phyloP scores from a whole-genome alignment of 53 echinoderm and acorn worm species.

The Patiria pectinifera region DNA sequence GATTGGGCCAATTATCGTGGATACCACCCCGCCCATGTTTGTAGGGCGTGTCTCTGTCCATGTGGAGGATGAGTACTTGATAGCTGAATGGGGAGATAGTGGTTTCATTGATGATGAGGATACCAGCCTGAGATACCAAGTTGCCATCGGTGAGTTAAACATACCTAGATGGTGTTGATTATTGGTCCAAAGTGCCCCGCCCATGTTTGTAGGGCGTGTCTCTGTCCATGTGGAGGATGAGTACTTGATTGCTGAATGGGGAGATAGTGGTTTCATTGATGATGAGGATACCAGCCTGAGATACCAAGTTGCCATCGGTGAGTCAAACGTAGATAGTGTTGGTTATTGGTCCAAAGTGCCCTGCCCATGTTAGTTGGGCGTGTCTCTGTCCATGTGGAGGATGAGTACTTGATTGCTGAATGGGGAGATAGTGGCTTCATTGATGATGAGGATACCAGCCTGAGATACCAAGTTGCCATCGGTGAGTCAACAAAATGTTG shows the following conservation, averaged over 20 bases:
- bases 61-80: neutral
- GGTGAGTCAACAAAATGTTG: neutral
- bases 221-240: too few relatives aligned
- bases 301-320: constrained; percentile 5
- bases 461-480: constrained; percentile 6
- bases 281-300: too few relatives aligned
- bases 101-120: constrained; percentile 13
- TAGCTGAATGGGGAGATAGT: neutral
- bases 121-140: constrained; percentile 14
- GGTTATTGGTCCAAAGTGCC: neutral
- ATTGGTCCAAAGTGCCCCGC: too few relatives aligned
- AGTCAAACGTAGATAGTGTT: too few relatives aligned
- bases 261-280: neutral
- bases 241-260: constrained; percentile 14
- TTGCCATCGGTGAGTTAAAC: constrained; percentile 3
- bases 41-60: neutral
- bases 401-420: neutral
- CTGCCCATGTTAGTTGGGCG: constrained; percentile 25
- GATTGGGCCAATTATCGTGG: constrained; percentile 34
- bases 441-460: neutral
- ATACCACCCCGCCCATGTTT: constrained; percentile 28
- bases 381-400: neutral
- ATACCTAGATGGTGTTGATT: neutral
- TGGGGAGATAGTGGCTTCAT: constrained; percentile 23
- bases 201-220: neutral